phyloP scores from a whole-genome alignment of 2,113 vertebrate genomes.

The Oreochromis spilurus region DNA sequence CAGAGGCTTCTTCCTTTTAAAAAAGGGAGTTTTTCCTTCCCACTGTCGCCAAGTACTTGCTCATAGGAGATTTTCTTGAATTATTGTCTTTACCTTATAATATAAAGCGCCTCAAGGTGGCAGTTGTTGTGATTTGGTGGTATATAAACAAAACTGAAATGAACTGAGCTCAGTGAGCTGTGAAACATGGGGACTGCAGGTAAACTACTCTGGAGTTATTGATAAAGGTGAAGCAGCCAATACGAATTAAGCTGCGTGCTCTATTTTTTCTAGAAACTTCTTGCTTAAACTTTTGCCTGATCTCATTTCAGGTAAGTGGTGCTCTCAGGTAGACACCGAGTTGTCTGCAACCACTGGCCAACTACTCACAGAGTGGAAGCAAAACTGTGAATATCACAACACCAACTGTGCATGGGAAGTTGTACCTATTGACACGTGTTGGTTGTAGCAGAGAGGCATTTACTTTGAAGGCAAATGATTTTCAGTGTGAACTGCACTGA shows the following conservation, averaged over 20 bases:
- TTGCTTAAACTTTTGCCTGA: background rate
- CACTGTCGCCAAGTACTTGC: background rate
- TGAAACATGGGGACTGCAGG: background rate
- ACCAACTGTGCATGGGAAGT: rapidly evolving
- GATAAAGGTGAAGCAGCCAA: background rate
- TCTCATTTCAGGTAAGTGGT: background rate
- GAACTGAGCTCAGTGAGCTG: background rate
- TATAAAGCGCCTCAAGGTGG: background rate
- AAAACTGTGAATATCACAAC: too few relatives aligned
- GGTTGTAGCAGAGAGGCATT: rapidly evolving
- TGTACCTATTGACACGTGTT: background rate
- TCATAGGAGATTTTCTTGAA: rapidly evolving
- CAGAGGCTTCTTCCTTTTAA: background rate
- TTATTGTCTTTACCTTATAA: rapidly evolving
- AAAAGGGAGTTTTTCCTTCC: background rate
- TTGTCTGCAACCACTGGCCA: background rate
- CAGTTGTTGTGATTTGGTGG: rapidly evolving
- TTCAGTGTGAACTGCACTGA: background rate
- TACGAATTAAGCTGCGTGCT: rapidly evolving
- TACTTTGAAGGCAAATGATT: background rate
- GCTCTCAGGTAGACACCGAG: background rate
- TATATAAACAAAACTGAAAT: background rate
- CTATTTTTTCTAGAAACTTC: background rate
- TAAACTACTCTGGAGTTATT: background rate
- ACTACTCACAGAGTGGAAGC: too few relatives aligned